Base-by-base conservation (phyloP, 2,797 vertebrate species). In the Bucorvus abyssinicus region DNA sequence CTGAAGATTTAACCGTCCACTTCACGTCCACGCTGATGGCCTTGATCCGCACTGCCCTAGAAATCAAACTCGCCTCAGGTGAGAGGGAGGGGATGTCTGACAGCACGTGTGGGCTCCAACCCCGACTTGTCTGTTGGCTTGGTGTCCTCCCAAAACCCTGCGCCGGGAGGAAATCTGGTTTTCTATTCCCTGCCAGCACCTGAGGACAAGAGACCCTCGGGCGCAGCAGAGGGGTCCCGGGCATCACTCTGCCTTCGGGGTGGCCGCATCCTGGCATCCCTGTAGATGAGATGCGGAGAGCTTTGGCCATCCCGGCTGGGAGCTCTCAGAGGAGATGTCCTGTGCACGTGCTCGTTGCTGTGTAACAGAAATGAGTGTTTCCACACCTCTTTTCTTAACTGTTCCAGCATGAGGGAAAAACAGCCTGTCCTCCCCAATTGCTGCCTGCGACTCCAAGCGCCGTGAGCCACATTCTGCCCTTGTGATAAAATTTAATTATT, bases 21-120 rank as follows among this genome's bases (percentile, higher is more conserved):
- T 99, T 99, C 97, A 99, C 99, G 0, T 99, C 99, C 85, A 99
- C 99, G 0, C 97, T 99, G 95, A 99, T 99, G 99, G 99, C 99
- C 42, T 98, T 99, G 96, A 99, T 99, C 93, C 98, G 99, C 83
- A 99, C 99, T 0, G 99, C 99, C 9, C 97, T 99, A 95, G 99
- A 99, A 89, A 99, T 99, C 97, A 99, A 99, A 96, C 97, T 99
- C 4, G 98, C 98, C 53, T 98, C 99, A 98, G 99, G 99, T 99
- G 91, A 97, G 97, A 27, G 80, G 30, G 29, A 27, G 3, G 3
- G 5, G 61, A 36, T 12, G 34, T 2, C 10, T 29, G 32, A 8
- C 34, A 6, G 36, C 42, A 34, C 2, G 0, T 0, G 1, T n/a
- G 47, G 22, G n/a, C 61, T 92, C 67, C 24, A 7, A 16, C 15